A percentile compares a stretch with the other conserved stretches of the same genome.
phyloP scores from a whole-genome alignment of 2,113 vertebrate species.

The Thryonomys swinderianus region DNA sequence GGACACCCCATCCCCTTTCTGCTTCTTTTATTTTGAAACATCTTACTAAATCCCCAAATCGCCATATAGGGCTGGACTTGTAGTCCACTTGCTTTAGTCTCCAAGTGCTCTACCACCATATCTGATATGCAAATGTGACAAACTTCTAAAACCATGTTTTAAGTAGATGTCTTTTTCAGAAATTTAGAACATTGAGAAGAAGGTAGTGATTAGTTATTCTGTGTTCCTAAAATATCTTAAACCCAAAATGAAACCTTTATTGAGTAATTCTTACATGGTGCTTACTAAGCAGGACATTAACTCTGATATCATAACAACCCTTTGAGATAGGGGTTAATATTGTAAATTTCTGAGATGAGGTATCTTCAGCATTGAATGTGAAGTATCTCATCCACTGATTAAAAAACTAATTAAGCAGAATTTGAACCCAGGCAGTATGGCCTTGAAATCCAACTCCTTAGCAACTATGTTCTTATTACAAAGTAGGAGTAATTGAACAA shows the following conservation, averaged over 20 bases:
- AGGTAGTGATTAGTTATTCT: neutral
- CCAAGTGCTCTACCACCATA: neutral
- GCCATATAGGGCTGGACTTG: neutral
- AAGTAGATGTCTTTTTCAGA: conserved; percentile 11
- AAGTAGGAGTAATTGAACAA: neutral
- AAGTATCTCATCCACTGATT: neutral
- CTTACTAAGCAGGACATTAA: neutral
- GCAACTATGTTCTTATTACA: neutral
- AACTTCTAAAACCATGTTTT: conserved; percentile 36
- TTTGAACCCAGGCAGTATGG: neutral
- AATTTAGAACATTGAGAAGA: neutral
- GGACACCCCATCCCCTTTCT: neutral
- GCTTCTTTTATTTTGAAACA: neutral
- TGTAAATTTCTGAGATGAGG: neutral
- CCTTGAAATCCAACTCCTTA: neutral
- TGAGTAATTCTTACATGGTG: neutral
- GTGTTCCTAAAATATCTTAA: neutral
- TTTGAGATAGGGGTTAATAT: neutral
- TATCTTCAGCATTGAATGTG: neutral
- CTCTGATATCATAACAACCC: neutral
- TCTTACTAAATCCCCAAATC: neutral
- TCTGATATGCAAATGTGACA: neutral
- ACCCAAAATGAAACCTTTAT: neutral
- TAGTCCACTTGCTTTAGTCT: neutral
- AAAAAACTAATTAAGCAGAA: neutral